phyloP scores from a whole-genome alignment of 2,113 vertebrate species.

The Callocephalon fimbriatum region DNA sequence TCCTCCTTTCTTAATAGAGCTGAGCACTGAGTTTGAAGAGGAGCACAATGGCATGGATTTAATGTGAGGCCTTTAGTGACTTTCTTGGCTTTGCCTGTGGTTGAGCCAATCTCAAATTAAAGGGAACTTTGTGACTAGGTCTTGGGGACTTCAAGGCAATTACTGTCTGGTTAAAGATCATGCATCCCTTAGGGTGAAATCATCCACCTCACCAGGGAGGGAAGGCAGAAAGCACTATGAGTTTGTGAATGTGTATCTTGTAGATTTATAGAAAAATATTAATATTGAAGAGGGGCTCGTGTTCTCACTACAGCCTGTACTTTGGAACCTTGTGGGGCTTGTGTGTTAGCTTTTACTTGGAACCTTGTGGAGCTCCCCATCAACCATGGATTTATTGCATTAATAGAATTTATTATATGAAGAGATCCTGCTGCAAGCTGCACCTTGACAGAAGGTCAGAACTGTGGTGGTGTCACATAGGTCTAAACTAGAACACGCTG shows the following conservation, averaged over 20 bases:
- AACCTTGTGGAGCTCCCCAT: background rate
- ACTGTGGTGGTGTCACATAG: fast-evolving
- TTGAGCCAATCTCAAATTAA: background rate
- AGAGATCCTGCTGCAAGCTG: background rate
- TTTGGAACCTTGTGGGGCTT: background rate
- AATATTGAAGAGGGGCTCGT: background rate
- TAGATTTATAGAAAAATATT: background rate
- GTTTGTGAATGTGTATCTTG: background rate
- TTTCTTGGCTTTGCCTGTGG: background rate
- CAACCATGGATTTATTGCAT: background rate
- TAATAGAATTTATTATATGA: background rate
- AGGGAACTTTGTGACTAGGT: background rate
- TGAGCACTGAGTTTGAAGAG: background rate
- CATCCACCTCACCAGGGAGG: background rate
- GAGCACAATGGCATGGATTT: background rate
- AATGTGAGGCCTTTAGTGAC: background rate
- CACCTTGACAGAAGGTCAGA: background rate
- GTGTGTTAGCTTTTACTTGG: background rate
- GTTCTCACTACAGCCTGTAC: background rate
- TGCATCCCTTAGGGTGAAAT: background rate
- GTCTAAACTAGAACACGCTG: background rate
- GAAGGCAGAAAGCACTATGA: background rate
- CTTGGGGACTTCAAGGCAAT: background rate
- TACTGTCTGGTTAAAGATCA: background rate
- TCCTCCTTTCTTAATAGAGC: background rate